Evolutionary conservation across 2,113 vertebrate genomes (phyloP).

Genomic region (Nycticebus coucang): DNA sequence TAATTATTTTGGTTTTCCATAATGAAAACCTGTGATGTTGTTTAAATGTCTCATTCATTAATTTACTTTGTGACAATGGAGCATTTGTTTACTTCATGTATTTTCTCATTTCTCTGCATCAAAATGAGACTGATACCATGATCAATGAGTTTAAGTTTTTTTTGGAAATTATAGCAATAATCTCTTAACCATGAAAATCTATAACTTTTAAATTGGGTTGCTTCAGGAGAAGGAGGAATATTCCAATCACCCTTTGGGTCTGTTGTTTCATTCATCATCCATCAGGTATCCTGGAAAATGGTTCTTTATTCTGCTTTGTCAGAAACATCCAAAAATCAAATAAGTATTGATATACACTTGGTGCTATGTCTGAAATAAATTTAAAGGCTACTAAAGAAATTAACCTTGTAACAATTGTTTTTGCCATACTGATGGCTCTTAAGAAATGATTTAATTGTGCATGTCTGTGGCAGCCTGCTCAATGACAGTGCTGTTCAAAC

Average conservation of each 20-base stretch:
- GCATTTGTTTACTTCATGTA: conserved; percentile 39
- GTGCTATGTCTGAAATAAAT: conserved; percentile 70
- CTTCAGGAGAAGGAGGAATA: neutral
- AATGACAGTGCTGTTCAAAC: neutral
- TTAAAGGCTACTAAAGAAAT: conserved; percentile 70
- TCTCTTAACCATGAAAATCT: neutral
- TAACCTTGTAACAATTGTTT: conserved; percentile 70
- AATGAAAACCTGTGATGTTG: conserved; percentile 70
- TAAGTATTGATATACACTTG: conserved; percentile 64
- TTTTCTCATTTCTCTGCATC: conserved; percentile 52
- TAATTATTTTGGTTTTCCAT: conserved; percentile 78
- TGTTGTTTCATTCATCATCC: conserved; percentile 45
- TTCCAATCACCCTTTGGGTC: neutral
- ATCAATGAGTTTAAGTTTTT: neutral
- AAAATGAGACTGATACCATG: neutral
- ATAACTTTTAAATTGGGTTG: conserved; percentile 25
- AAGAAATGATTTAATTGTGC: conserved; percentile 66
- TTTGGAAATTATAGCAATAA: conserved; percentile 3
- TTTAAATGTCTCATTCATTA: conserved; percentile 71
- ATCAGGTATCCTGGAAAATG: conserved; percentile 43
- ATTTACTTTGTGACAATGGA: conserved; percentile 37
- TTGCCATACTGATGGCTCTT: conserved; percentile 47
- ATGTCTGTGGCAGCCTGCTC: conserved; percentile 17
- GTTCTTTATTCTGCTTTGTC: conserved; percentile 60
- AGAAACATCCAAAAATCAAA: conserved; percentile 73